phyloP scores from a whole-genome alignment of 2,888 invertebrate species.

The Catocala nupta region DNA sequence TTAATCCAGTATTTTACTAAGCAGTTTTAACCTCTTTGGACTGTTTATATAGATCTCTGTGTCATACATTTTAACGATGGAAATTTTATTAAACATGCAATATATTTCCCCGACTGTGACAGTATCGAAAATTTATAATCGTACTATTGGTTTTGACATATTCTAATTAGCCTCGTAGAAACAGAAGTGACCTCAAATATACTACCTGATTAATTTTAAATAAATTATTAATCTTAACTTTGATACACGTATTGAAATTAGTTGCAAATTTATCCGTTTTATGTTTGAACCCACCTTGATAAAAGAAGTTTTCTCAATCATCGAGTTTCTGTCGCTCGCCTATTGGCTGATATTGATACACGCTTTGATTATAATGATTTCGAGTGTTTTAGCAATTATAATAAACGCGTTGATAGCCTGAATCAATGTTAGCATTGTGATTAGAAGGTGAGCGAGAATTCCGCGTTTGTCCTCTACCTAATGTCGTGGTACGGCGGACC shows the following conservation, averaged over 20 bases:
- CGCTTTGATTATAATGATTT: constrained; percentile 20
- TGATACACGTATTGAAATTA: constrained; percentile 15
- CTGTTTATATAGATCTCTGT: no score
- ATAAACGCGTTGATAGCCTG: constrained; percentile 18
- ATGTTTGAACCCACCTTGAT: constrained; percentile 22
- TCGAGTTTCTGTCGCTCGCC: constrained; percentile 12
- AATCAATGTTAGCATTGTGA: constrained; percentile 24
- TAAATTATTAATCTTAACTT: constrained; percentile 3
- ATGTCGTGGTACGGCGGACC: constrained; percentile 9
- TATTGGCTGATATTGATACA: background rate
- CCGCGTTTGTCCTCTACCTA: background rate
- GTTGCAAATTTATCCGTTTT: constrained; percentile 19
- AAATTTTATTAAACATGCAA: no score
- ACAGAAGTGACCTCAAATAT: constrained; percentile 4
- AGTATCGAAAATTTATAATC: no score
- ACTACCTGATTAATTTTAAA: constrained; percentile 6
- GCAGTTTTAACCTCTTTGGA: no score
- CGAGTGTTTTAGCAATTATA: constrained; percentile 27
- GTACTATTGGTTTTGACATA: no score
- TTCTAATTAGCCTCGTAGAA: background rate
- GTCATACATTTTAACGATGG: no score
- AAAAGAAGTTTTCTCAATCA: constrained; percentile 14
- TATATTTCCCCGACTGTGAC: no score
- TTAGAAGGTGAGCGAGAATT: constrained; percentile 24
- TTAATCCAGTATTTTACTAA: no score